Evolutionary conservation across 2,797 vertebrate species (phyloP), one percentile per base, ranked within the genome.

Genomic region (Crocidura indochinensis): DNA sequence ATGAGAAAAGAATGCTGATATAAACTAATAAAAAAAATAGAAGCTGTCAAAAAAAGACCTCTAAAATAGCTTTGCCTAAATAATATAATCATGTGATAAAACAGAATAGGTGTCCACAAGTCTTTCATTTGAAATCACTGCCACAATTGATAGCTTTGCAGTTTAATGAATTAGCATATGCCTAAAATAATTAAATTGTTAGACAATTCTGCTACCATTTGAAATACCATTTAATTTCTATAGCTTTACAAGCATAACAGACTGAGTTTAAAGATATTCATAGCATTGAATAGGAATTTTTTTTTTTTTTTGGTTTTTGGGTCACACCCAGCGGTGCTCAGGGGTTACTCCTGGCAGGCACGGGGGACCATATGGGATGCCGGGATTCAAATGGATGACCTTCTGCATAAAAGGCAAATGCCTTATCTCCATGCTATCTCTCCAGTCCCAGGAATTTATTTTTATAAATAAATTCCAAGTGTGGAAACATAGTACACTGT

Each of bases 171-270:
- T 74, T 84, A 85, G 72, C 51, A 62, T 56, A 53, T 60, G n/a
- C 4, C 12, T 10, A 49, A 27, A 68, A 87, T 74, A 94, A 83
- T 69, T 80, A 80, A 53, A 91, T 64, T 75, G 20, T 82, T 53
- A 83, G 79, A 12, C 76, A 96, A 89, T 69, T 60, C 51, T 76
- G 69, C 17, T 76, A 87, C 71, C 87, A 85, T 83, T 72, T 73
- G 74, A 38, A 84, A n/a, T 86, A 90, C 46, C 78, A 69, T 77
- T 31, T 76, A 89, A 88, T 29, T 73, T 19, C 53, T 65, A 67
- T 0, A 75, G 29, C 44, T 76, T 64, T 90, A 86, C 11, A 83
- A 19, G 51, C 29, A 83, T 68, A 88, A 92, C 24, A 91, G 38
- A 79, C 2, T 53, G 19, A 88, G 8, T 86, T 79, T 72, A 68